Percentiles rank a stretch among this genome's conserved stretches.
phyloP scores from a whole-genome alignment of 2,113 vertebrate species.

The Paedocypris sp. region DNA sequence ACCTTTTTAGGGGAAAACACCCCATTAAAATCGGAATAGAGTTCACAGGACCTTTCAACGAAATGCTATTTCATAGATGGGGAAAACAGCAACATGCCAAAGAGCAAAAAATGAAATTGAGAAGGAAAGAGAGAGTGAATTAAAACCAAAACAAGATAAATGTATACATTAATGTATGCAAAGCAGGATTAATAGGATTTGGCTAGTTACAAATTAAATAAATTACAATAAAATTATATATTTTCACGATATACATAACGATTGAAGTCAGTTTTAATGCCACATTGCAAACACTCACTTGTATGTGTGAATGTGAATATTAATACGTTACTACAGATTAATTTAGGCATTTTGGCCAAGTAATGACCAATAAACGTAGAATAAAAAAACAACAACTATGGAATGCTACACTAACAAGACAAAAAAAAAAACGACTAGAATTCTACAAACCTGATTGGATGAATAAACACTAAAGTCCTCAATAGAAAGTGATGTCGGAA shows the following conservation, averaged over 20 bases:
- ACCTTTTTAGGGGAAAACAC: constrained; percentile 88
- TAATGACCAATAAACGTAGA: no score
- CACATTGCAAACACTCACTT: no score
- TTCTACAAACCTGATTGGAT: constrained; percentile 72
- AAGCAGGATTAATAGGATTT: no score
- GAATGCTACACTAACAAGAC: background rate
- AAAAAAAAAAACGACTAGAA: background rate
- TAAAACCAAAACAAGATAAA: constrained; percentile 7
- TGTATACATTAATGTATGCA: no score
- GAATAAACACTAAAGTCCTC: constrained; percentile 72
- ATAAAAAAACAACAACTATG: background rate
- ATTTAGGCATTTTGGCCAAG: no score
- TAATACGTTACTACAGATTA: no score
- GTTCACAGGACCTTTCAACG: constrained; percentile 77
- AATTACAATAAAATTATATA: no score
- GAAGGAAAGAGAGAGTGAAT: constrained; percentile 23
- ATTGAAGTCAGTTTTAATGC: no score
- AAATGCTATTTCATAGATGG: constrained; percentile 67
- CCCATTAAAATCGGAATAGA: constrained; percentile 85
- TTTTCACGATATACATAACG: no score
- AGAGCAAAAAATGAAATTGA: constrained; percentile 35
- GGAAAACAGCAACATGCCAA: constrained; percentile 38
- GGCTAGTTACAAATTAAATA: no score
- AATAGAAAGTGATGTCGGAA: constrained; percentile 58
- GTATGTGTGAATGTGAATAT: no score